phyloP scores from a whole-genome alignment of 2,888 invertebrate species.

The Scaptodrosophila latifasciaeformis region DNA sequence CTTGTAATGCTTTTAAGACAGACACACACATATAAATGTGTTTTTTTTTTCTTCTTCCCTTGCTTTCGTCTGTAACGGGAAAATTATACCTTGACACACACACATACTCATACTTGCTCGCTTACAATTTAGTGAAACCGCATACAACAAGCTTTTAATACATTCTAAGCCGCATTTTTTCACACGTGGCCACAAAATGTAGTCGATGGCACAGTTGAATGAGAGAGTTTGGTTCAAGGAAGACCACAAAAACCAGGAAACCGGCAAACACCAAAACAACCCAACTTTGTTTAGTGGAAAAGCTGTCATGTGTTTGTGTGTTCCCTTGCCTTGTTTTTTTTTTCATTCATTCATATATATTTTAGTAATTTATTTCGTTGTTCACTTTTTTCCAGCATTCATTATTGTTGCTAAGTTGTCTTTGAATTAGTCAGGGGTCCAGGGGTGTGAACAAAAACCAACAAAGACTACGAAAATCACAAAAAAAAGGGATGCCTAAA shows the following conservation, averaged over 20 bases:
- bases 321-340: conserved; percentile 13
- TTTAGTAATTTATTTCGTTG: conserved; percentile 42
- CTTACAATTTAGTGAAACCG: conserved; percentile 30
- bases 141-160: conserved; percentile 61
- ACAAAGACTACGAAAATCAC: conserved; percentile 20
- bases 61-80: conserved; percentile 18
- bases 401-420: too few species aligned
- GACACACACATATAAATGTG: too few species aligned
- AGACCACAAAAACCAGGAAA: conserved; percentile 1
- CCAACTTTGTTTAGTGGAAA: not conserved
- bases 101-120: not conserved
- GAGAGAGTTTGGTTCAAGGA: not conserved
- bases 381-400: conserved; percentile 20
- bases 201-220: too few species aligned
- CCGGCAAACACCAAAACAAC: not conserved
- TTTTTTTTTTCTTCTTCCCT: too few species aligned
- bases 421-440: too few species aligned
- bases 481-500: too few species aligned
- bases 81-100: conserved; percentile 1
- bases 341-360: conserved; percentile 10
- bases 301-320: conserved; percentile 20
- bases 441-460: conserved; percentile 7
- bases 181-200: conserved; percentile 58
- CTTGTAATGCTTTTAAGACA: conserved; percentile 53
- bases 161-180: conserved; percentile 65